Base-by-base conservation (phyloP, 2,888 invertebrate genomes). In the Peribatodes rhomboidaria region DNA sequence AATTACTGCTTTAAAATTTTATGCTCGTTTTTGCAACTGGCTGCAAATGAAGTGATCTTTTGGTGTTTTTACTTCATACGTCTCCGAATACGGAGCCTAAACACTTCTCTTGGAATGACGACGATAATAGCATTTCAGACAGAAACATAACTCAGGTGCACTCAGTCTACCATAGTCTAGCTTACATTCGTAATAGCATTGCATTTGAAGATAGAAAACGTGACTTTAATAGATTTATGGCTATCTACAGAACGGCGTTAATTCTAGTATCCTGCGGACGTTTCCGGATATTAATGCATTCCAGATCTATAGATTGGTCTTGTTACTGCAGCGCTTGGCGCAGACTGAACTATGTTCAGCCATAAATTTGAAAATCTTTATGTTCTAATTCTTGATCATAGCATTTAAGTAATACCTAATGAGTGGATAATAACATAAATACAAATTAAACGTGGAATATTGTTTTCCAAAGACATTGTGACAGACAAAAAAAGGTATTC, bases 201-300 rank as follows among this genome's bases (percentile, higher is more conserved):
- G 84, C 84, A 85, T 84, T 85, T 77, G 80, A 78, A 83, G 83
- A 83, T 83, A 83, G 84, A 85, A 85, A 82, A 84, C 82, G 83
- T 81, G 83, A 77, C 80, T 83, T 78, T 79, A 82, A 82, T 82
- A 83, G 83, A 86, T 86, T 86, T 85, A 86, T 85, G 72, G 71
- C 74, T 64, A 64, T 67, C 63, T 72, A 69, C 76, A 73, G 68
- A 73, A 74, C 76, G 78, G 78, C 80, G 76, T 82, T 84, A 85
- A 86, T 83, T 84, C 82, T 77, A 71, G 74, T 76, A 78, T 79
- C 75, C 77, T 79, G 78, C 77, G 76, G 79, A 78, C 81, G 74
- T 74, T 76, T 73, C 73, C 64, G 65, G 73, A 79, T 81, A 83
- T 81, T 84, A 83, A 82, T 80, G 80, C 74, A 79, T 78, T 76